Evolutionary conservation across 2,888 invertebrate genomes (phyloP).

Genomic region (Agriopis marginaria): DNA sequence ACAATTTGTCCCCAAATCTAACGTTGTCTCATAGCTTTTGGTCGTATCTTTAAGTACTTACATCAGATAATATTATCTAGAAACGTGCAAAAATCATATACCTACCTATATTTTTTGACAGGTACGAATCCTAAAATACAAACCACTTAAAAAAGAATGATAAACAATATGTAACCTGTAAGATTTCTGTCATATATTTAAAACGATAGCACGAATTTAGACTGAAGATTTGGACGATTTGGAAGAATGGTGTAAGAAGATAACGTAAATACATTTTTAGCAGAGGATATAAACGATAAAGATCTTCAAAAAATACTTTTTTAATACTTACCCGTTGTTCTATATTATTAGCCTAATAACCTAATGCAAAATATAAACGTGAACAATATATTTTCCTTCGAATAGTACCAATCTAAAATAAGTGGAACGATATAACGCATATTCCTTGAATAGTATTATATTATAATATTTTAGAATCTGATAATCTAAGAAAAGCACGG

Average conservation of each 20-base stretch:
- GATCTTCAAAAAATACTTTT: too few relatives aligned
- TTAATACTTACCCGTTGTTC: too few relatives aligned
- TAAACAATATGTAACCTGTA: constrained; percentile 9
- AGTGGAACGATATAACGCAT: too few relatives aligned
- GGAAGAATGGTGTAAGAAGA: background rate
- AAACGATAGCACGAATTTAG: background rate
- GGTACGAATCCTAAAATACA: constrained; percentile 19
- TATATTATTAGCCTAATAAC: too few relatives aligned
- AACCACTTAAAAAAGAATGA: constrained; percentile 20
- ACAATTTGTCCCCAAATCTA: background rate
- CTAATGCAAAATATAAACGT: too few relatives aligned
- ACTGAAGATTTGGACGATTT: background rate
- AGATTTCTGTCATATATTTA: constrained; percentile 1
- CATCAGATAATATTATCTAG: constrained; percentile 9
- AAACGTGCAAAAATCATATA: constrained; percentile 18
- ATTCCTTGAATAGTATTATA: too few relatives aligned
- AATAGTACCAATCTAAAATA: too few relatives aligned
- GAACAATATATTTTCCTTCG: too few relatives aligned
- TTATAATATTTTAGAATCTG: too few relatives aligned
- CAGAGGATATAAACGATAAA: too few relatives aligned
- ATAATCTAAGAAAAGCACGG: too few relatives aligned
- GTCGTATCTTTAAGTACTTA: constrained; percentile 5
- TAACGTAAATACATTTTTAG: too few relatives aligned
- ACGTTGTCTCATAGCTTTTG: background rate
- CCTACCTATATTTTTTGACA: constrained; percentile 19